Base-by-base conservation (phyloP, 2,113 vertebrate species). In the Cyanocitta stelleri region DNA sequence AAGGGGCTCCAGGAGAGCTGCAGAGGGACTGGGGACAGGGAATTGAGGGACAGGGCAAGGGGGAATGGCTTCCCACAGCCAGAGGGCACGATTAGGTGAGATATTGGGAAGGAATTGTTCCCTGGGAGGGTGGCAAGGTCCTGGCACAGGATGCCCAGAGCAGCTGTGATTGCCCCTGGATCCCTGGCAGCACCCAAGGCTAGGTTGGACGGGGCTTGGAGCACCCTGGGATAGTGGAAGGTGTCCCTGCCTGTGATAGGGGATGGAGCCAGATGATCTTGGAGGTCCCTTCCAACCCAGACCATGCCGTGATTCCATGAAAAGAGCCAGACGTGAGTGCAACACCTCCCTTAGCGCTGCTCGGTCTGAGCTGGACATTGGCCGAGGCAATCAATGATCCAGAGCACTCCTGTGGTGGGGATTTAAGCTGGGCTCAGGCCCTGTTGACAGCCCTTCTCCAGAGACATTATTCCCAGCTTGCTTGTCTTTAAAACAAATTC, bases 71-170 rank as follows among this genome's bases (percentile, higher is more conserved):
- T 37, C 7, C 11, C 12, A 16, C 7, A 64, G 37, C 27, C 13
- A 52, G 7, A 10, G 22, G 4, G 3, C 35, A 64, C 6, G 15
- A 1, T 2, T n/a, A 14, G 37, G 2, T 59, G 62, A 2, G 37
- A 59, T 11, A 22, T 4, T 1, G 2, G 37, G 44, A 49, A 44
- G 37, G 2, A 59, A 30, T 17, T 59, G 0, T 1, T 59, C 1
- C 0, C 0, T 44, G 8, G 14, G 37, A 67, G 32, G 15, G 4
- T 16, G 59, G 14, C 0, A 0, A 74, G 52, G 33, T 33, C 27
- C 27, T 81, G 68, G 59, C 59, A 10, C 56, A 87, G 41, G 29
- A 0, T 79, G n/a, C 3, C 49, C 58, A 32, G 51, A 88, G 43
- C 3, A 49, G 35, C 67, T 73, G 58, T 16, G 43, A 32, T 14